These are phyloP conservation scores for Strongylocentrotus purpuratus DNA, from an alignment of 35 echinoderm and acorn worm species.

Conservation along the genomic window DNA sequence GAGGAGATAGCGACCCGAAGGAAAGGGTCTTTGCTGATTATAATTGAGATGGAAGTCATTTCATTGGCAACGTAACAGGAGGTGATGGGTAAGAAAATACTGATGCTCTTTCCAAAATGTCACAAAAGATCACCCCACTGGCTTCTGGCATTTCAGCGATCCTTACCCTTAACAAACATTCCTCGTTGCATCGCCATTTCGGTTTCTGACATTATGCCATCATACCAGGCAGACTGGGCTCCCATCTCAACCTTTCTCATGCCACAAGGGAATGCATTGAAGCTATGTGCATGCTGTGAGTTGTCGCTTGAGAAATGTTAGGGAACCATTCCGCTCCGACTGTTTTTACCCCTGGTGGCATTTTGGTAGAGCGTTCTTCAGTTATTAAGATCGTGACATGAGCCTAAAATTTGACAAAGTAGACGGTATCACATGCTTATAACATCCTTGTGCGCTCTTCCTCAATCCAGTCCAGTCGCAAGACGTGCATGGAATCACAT, in stretches of 20 bases:
- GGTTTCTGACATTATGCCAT: constrained; percentile 29
- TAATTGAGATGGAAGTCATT: constrained; percentile 36
- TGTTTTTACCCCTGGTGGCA: constrained; percentile 29
- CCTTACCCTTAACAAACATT: constrained; percentile 45
- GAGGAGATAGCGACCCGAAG: background rate
- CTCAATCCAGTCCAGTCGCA: background rate
- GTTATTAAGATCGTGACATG: background rate
- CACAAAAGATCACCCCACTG: constrained; percentile 42
- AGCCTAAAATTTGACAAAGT: background rate
- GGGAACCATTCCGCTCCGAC: constrained; percentile 13
- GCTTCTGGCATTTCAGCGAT: constrained; percentile 49
- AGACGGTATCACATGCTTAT: background rate
- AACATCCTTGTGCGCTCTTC: background rate
- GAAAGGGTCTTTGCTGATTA: constrained; percentile 22
- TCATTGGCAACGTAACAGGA: constrained; percentile 47
- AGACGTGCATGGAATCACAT: background rate
- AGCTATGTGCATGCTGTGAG: background rate
- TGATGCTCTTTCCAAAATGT: constrained; percentile 54
- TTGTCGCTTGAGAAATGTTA: background rate
- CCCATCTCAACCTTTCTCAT: background rate
- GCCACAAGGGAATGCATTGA: background rate
- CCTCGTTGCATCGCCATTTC: constrained; percentile 27
- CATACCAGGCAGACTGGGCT: constrained; percentile 5
- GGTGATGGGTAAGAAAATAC: constrained; percentile 52
- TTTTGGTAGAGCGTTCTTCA: constrained; percentile 12